phyloP scores from a whole-genome alignment of 2,888 invertebrate species.

The Hyppa rectilinea region DNA sequence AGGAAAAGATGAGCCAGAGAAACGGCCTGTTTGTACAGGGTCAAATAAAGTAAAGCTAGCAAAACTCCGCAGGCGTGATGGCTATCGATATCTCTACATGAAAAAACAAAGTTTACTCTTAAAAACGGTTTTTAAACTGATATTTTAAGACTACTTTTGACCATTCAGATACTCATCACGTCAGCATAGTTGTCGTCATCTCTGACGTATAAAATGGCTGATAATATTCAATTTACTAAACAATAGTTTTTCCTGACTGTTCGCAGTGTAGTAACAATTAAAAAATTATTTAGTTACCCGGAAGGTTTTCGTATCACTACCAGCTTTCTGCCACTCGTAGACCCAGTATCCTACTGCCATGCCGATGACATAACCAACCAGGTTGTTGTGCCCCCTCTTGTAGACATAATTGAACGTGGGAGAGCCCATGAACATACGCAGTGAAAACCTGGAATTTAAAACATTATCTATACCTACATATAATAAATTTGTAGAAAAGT shows the following conservation, averaged over 20 bases:
- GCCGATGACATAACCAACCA: constrained; percentile 73
- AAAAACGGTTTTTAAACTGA: background rate
- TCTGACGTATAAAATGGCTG: background rate
- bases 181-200: background rate
- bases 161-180: background rate
- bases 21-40: background rate
- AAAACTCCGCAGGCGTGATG: background rate
- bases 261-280: background rate
- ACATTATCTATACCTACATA: no score
- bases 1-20: background rate
- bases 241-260: no score
- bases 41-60: background rate
- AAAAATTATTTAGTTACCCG: constrained; percentile 61
- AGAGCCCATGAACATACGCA: constrained; percentile 58
- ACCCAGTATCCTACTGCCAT: constrained; percentile 73
- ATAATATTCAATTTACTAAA: no score
- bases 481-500: no score
- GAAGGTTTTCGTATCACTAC: constrained; percentile 59
- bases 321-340: constrained; percentile 69
- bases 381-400: constrained; percentile 76
- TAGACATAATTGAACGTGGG: constrained; percentile 73
- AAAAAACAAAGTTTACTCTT: background rate
- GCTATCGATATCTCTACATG: background rate
- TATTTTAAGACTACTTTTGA: background rate
- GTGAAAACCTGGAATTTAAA: constrained; percentile 58